These are phyloP conservation scores for Drosophila pallidifrons DNA, from an alignment of 1,140 invertebrate species.

Conservation along the genomic window DNA sequence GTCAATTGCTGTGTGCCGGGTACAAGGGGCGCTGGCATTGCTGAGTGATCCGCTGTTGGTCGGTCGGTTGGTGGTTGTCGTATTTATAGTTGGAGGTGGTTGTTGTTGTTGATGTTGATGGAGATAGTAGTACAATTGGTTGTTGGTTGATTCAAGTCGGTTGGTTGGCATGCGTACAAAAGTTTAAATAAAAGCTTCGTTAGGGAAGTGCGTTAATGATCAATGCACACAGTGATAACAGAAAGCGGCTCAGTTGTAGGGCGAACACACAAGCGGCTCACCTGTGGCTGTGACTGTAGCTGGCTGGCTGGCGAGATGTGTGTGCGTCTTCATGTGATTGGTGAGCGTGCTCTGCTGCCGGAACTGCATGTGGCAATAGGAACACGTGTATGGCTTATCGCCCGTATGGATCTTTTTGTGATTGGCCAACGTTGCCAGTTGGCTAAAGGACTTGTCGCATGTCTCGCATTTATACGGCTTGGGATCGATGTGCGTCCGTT, in stretches of 20 bases:
- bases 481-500: slow-evolving; percentile 84
- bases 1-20: slow-evolving; percentile 71
- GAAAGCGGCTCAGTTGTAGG: slow-evolving; percentile 79
- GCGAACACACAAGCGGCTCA: slow-evolving; percentile 74
- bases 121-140: slow-evolving; percentile 11
- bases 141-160: slow-evolving; percentile 37
- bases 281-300: slow-evolving; percentile 61
- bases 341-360: slow-evolving; percentile 83
- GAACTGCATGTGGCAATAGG: slow-evolving; percentile 82
- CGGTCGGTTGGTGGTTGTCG: slow-evolving; percentile 29
- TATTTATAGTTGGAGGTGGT: slow-evolving; percentile 35
- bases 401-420: slow-evolving; percentile 84
- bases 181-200: slow-evolving; percentile 85
- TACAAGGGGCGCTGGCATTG: slow-evolving; percentile 69
- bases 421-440: slow-evolving; percentile 79
- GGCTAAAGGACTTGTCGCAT: slow-evolving; percentile 83
- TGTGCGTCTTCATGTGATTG: slow-evolving; percentile 84
- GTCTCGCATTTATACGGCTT: slow-evolving; percentile 84
- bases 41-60: slow-evolving; percentile 72
- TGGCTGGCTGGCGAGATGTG: slow-evolving; percentile 69
- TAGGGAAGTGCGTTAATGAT: slow-evolving; percentile 84
- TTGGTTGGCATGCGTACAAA: slow-evolving; percentile 80
- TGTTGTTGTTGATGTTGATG: slow-evolving; percentile 11
- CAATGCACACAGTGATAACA: slow-evolving; percentile 82
- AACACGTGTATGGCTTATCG: slow-evolving; percentile 84